These are phyloP conservation scores for Calameuta filiformis DNA, from an alignment of 2,888 invertebrate species.

Conservation along the genomic window DNA sequence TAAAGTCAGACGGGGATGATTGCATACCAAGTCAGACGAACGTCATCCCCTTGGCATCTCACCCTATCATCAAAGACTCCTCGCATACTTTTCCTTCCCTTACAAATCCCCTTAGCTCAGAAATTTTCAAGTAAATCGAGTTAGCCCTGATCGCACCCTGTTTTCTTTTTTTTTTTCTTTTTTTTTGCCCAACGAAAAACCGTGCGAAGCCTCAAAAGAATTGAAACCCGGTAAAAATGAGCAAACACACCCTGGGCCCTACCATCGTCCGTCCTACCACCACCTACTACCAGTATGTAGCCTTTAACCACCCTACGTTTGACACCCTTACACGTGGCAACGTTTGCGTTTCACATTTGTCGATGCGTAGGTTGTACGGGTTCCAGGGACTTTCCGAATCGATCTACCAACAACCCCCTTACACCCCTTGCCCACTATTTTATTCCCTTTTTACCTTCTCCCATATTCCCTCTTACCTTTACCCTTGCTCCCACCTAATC, in stretches of 20 bases:
- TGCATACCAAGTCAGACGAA: not conserved
- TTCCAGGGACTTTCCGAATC: not conserved
- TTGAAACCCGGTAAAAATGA: slow-evolving; percentile 42
- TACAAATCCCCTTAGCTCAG: not conserved
- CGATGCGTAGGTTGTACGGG: slow-evolving; percentile 4
- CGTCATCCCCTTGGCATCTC: not conserved
- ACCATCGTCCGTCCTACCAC: not conserved
- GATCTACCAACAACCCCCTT: not conserved
- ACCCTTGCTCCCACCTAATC: not conserved
- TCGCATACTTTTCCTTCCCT: not conserved
- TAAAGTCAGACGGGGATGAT: not conserved
- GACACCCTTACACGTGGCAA: not conserved
- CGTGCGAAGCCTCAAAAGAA: slow-evolving; percentile 41
- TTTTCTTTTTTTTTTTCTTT: slow-evolving; percentile 21
- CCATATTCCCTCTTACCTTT: not conserved
- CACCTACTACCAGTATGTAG: not conserved
- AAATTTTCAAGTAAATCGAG: slow-evolving; percentile 41
- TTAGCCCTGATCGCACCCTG: slow-evolving; percentile 36
- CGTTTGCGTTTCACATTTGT: not conserved
- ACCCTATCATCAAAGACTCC: not conserved
- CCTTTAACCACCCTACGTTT: not conserved
- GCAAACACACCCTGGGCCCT: not conserved
- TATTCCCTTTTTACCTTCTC: not conserved
- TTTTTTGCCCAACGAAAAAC: slow-evolving; percentile 17
- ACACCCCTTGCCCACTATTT: not conserved